Base-by-base conservation (phyloP, 2,888 invertebrate species). In the Epinotia brunnichana region DNA sequence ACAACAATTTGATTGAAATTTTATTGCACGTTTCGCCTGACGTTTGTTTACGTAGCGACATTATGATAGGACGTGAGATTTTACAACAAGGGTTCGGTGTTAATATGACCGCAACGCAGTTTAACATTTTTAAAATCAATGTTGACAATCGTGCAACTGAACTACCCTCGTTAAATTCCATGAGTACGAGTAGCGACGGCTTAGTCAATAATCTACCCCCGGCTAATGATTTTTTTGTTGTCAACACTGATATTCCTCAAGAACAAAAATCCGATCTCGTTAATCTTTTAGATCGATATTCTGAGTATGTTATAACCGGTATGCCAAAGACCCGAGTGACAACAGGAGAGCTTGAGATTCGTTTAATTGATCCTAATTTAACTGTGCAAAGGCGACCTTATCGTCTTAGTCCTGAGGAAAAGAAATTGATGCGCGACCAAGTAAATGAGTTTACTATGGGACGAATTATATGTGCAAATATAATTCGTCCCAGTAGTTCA, bases 1-100 rank as follows among this genome's bases (percentile, higher is more conserved):
- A 53, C 15, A n/a, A 17, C n/a, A 11, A 21, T 13, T 10, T 3
- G 15, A 17, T 62, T 19, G 73, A 76, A 53, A 67, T 74, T 41
- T 48, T 74, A 17, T 24, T 24, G 21, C 21, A 24, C 21, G 21
- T 24, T 24, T 24, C 2, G 21, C 21, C 21, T 24, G 21, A 24
- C 21, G 21, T 24, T 24, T 24, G 21, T 24, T 24, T 24, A 24
- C 21, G 21, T 24, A 24, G 21, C 21, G 21, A 24, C 2, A 24
- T 24, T 24, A 24, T 24, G 21, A 24, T 24, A 24, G 21, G 21
- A 24, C 21, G 21, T 24, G 21, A 24, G 21, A 24, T 24, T 24
- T 24, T 24, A 24, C 21, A 24, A 1, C 21, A 24, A 24, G 21
- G 21, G 21, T 24, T 24, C 21, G 21, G 21, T 24, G 21, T 24